Conservation (phyloP, 2,888 invertebrate species). For the Zaprionus obscuricornis region DNA sequence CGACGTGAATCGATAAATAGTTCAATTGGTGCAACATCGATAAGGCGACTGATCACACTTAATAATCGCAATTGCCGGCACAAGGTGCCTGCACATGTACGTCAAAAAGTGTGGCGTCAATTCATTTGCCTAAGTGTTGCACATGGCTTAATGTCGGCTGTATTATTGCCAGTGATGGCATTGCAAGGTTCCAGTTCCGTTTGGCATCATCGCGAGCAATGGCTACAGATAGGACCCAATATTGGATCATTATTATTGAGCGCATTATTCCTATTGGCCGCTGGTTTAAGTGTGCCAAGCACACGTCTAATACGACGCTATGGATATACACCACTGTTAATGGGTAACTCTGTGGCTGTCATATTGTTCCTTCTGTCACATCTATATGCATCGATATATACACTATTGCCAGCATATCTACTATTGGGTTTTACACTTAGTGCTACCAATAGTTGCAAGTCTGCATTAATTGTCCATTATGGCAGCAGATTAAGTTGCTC, state of each 20-base stretch:
- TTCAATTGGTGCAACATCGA: constrained; percentile 90
- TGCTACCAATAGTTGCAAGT: constrained; percentile 80
- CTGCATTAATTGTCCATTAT: constrained; percentile 80
- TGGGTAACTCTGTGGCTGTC: constrained; percentile 85
- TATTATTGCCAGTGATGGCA: constrained; percentile 81
- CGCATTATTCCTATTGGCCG: constrained; percentile 86
- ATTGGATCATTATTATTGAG: constrained; percentile 87
- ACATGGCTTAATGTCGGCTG: constrained; percentile 80
- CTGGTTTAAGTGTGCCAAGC: constrained; percentile 85
- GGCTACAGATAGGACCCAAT: constrained; percentile 82
- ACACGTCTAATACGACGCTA: constrained; percentile 85
- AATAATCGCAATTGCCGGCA: constrained; percentile 84
- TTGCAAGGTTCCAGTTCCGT: constrained; percentile 83
- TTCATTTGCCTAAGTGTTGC: constrained; percentile 81
- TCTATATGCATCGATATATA: constrained; percentile 85
- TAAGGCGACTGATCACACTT: constrained; percentile 88
- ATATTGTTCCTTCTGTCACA: constrained; percentile 87
- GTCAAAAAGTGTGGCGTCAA: constrained; percentile 80
- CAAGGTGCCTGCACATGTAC: constrained; percentile 82
- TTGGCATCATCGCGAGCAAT: constrained; percentile 83
- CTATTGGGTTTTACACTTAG: constrained; percentile 86
- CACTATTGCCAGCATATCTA: constrained; percentile 85
- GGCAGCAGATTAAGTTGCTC: constrained; percentile 82
- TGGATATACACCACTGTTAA: constrained; percentile 84
- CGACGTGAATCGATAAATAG: constrained; percentile 89